Conservation (phyloP, 2,888 invertebrate genomes). For the Lissonota sp. region DNA sequence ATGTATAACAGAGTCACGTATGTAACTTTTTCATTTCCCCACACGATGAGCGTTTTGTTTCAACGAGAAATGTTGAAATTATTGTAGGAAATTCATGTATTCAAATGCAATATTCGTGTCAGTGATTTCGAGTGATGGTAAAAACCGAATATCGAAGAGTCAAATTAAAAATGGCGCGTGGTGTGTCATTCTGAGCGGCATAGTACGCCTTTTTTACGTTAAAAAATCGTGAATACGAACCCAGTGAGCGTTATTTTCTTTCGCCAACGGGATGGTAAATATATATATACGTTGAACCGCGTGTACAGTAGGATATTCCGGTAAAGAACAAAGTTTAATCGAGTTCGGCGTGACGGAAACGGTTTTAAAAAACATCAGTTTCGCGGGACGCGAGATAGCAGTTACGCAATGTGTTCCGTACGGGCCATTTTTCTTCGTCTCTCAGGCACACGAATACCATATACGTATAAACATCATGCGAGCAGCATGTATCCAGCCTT, state of each 20-base stretch:
- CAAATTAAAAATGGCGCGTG: too few relatives aligned
- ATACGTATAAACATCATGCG: background rate
- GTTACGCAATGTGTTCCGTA: background rate
- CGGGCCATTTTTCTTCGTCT: conserved; percentile 56
- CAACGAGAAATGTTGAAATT: background rate
- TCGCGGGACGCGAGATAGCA: conserved; percentile 17
- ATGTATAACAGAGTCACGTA: too few relatives aligned
- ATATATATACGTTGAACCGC: background rate
- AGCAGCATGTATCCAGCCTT: conserved; percentile 4
- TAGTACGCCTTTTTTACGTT: too few relatives aligned
- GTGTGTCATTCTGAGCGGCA: too few relatives aligned
- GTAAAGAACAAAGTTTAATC: conserved; percentile 56
- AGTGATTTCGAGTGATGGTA: conserved; percentile 12
- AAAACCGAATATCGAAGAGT: background rate
- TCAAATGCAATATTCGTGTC: conserved; percentile 13
- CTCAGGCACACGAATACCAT: background rate
- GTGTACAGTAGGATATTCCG: conserved; percentile 7
- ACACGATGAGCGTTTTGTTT: background rate
- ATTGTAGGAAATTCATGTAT: conserved; percentile 23
- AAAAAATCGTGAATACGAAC: background rate
- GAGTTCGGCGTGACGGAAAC: conserved; percentile 58
- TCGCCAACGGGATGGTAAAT: conserved; percentile 1
- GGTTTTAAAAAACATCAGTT: conserved; percentile 57
- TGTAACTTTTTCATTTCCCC: background rate
- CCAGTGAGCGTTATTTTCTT: conserved; percentile 16